A percentile compares a stretch with the other conserved stretches of the same genome.
These are phyloP conservation scores for Diadegma fenestrale DNA, from an alignment of 2,888 invertebrate species.

Conservation along the genomic window DNA sequence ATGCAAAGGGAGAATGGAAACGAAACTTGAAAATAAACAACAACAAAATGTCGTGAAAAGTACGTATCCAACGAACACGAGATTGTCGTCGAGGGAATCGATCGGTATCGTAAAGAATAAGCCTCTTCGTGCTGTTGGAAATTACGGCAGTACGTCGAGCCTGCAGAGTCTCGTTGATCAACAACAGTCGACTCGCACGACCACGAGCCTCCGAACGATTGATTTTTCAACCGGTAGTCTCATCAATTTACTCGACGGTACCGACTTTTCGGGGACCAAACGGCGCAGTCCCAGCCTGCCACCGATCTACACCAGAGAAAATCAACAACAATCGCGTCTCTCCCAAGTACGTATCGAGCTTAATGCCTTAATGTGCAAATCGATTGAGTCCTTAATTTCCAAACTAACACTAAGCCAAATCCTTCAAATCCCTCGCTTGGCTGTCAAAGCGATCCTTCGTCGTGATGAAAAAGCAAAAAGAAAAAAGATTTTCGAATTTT, in stretches of 20 bases:
- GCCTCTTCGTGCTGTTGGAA: conserved; percentile 75
- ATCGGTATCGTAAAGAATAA: conserved; percentile 73
- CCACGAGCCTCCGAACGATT: conserved; percentile 73
- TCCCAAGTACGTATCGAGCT: conserved; percentile 35
- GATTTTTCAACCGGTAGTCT: conserved; percentile 78
- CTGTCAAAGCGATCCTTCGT: too few species aligned
- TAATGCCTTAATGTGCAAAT: too few species aligned
- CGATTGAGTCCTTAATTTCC: too few species aligned
- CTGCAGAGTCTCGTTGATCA: conserved; percentile 75
- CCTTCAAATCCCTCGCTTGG: too few species aligned
- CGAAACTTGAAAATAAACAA: neutral
- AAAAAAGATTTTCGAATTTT: too few species aligned
- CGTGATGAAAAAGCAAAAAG: too few species aligned
- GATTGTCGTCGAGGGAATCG: conserved; percentile 75
- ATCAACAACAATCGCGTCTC: conserved; percentile 80
- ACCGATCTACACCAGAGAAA: conserved; percentile 86
- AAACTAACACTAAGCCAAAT: too few species aligned
- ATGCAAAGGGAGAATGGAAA: neutral
- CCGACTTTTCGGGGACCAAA: conserved; percentile 85
- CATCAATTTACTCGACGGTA: conserved; percentile 85
- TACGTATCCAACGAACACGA: conserved; percentile 67
- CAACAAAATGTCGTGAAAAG: conserved; percentile 34
- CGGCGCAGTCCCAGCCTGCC: conserved; percentile 90
- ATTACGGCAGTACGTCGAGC: conserved; percentile 79
- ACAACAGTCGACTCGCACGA: conserved; percentile 71